Conservation (phyloP, 2,113 vertebrate genomes). For the Oxyura jamaicensis region DNA sequence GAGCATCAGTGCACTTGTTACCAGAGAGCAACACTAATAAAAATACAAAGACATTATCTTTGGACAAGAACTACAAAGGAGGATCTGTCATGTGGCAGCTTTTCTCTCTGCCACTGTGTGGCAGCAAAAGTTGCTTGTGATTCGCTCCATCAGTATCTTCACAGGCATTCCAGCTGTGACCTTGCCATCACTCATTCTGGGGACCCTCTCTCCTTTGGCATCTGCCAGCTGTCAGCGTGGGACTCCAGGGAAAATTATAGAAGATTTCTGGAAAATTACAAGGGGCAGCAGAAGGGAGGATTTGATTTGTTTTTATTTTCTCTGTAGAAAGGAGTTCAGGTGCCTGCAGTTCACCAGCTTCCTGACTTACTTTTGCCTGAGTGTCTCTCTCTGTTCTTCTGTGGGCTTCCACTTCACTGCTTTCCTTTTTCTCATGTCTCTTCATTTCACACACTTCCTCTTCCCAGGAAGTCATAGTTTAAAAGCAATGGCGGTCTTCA, state of each 20-base stretch:
- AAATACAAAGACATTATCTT: not conserved
- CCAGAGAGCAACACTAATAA: not conserved
- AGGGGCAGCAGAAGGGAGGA: slow-evolving; percentile 22
- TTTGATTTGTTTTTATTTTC: slow-evolving; percentile 49
- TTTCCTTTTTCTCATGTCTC: not conserved
- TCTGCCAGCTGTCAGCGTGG: slow-evolving; percentile 66
- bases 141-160: not conserved
- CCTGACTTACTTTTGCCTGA: not conserved
- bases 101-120: slow-evolving; percentile 46
- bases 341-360: not conserved
- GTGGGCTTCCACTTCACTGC: not conserved
- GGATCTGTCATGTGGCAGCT: not conserved
- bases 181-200: slow-evolving; percentile 26
- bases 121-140: slow-evolving; percentile 26
- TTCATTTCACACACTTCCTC: not conserved
- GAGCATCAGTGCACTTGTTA: not conserved
- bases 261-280: slow-evolving; percentile 63
- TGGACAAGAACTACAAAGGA: not conserved
- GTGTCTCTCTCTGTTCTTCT: not conserved
- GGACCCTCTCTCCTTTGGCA: slow-evolving; percentile 39
- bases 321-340: not conserved
- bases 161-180: slow-evolving; percentile 51
- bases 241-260: slow-evolving; percentile 49
- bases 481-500: not conserved
- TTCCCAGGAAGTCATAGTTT: not conserved